Conservation (phyloP, 2,797 vertebrate genomes). For the Podarcis lilfordi region DNA sequence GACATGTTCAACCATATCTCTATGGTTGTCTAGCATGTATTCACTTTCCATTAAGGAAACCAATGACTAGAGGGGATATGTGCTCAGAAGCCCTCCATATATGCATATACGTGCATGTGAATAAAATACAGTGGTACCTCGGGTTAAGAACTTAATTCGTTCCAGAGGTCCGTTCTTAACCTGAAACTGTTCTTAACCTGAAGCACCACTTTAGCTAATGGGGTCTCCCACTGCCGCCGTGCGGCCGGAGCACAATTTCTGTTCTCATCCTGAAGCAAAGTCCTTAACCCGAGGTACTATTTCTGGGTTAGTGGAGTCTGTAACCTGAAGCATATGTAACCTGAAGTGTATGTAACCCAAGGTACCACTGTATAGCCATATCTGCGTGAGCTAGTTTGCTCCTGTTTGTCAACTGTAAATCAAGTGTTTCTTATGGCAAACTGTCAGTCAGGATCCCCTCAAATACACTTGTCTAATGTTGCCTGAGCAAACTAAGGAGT, state of each 20-base stretch:
- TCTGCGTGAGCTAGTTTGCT: neutral
- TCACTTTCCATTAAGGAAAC: neutral
- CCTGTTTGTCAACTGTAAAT: constrained; percentile 19
- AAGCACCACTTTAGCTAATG: no score
- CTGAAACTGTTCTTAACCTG: no score
- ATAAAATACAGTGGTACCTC: neutral
- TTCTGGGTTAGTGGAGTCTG: no score
- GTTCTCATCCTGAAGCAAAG: no score
- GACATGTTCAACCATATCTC: neutral
- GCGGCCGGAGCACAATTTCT: accelerated
- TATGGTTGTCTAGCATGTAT: neutral
- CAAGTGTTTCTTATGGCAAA: neutral
- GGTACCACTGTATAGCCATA: neutral
- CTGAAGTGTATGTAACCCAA: no score
- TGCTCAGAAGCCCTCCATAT: neutral
- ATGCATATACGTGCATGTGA: neutral
- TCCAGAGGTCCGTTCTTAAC: no score
- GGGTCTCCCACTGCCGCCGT: no score
- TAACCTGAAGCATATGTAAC: no score
- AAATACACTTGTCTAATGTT: neutral
- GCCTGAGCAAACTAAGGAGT: neutral
- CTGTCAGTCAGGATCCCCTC: neutral
- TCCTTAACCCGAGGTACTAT: no score
- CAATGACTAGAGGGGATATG: neutral
- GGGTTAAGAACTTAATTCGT: no score